Evolutionary conservation across 2,113 vertebrate species (phyloP).

Genomic region (Gavialis gangeticus): DNA sequence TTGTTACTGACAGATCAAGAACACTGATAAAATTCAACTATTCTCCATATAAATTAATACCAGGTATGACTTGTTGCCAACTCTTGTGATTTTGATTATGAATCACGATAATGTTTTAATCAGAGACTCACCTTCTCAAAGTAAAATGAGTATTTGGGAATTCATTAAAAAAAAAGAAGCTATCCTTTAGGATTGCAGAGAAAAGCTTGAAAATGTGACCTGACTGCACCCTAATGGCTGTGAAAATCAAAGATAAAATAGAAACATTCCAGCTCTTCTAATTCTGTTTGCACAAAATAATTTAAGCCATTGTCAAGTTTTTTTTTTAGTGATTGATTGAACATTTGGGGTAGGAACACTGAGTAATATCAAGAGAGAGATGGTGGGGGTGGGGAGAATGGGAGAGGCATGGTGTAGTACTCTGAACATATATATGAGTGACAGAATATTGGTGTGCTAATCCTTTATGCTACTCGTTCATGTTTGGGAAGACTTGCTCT

Average conservation of each 20-base stretch:
- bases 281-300: not conserved
- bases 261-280: not conserved
- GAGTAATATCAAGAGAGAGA: constrained; percentile 45
- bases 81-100: not conserved
- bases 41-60: not conserved
- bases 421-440: constrained; percentile 53
- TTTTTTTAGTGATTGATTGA: constrained; percentile 41
- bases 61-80: not conserved
- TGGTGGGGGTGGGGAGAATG: no score
- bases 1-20: not conserved
- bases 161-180: not conserved
- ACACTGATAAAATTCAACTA: not conserved
- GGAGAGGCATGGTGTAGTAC: not conserved
- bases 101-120: not conserved
- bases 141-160: not conserved
- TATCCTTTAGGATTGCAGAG: not conserved
- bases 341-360: constrained; percentile 40
- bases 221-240: not conserved
- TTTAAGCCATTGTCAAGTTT: not conserved
- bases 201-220: not conserved
- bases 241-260: not conserved
- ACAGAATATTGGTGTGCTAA: constrained; percentile 40
- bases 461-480: constrained; percentile 33
- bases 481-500: not conserved
- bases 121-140: not conserved